Percentiles rank a stretch among this genome's conserved stretches.
These are phyloP conservation scores for Tauraco hartlaubi DNA, from an alignment of 2,797 vertebrate genomes.

Conservation along the genomic window DNA sequence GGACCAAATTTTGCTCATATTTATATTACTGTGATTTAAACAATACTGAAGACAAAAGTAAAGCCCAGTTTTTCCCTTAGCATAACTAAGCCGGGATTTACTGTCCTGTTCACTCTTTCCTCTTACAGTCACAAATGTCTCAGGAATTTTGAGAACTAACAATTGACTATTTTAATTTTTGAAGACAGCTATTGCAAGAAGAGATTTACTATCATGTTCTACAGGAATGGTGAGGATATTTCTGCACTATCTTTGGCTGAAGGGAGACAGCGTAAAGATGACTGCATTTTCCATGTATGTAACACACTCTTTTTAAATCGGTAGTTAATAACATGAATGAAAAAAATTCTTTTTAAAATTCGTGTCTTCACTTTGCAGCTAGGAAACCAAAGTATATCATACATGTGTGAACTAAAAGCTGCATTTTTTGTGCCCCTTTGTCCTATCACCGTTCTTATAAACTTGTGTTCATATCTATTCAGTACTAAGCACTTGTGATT, in stretches of 20 bases:
- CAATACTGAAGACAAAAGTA: background rate
- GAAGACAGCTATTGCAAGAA: background rate
- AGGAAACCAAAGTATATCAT: background rate
- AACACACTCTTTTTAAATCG: background rate
- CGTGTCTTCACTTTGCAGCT: background rate
- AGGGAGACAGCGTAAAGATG: background rate
- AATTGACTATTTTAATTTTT: background rate
- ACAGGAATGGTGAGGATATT: background rate
- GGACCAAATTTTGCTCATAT: background rate
- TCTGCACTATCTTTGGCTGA: background rate
- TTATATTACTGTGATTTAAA: background rate
- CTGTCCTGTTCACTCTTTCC: background rate
- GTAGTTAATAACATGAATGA: background rate
- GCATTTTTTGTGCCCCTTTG: background rate
- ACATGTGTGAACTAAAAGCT: background rate
- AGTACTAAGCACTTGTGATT: background rate
- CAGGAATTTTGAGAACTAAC: background rate
- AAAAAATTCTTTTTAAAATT: background rate
- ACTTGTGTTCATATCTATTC: constrained; percentile 2
- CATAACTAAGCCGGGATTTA: background rate
- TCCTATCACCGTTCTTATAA: constrained; percentile 10
- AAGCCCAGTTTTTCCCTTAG: background rate
- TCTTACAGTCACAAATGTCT: background rate
- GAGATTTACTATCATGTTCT: background rate
- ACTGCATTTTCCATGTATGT: background rate